Evolutionary conservation across 2,888 invertebrate species (phyloP).

Genomic region (Athalia circularis): DNA sequence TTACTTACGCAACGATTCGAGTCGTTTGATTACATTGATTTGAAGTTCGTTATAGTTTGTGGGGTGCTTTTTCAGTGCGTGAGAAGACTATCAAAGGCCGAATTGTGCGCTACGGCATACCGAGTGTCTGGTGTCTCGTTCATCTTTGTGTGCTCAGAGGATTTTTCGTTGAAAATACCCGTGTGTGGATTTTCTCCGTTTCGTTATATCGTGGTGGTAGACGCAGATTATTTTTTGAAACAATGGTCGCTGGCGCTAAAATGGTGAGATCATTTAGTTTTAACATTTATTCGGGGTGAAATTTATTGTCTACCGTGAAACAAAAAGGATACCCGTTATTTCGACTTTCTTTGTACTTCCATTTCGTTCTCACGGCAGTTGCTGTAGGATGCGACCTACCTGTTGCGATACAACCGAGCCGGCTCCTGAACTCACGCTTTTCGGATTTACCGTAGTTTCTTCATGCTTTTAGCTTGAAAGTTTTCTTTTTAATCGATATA

Average conservation of each 20-base stretch:
- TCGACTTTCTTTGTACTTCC: not conserved
- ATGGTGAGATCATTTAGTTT: slow-evolving; percentile 63
- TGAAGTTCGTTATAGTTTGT: too few species aligned
- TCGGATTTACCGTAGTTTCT: too few species aligned
- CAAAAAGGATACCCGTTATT: not conserved
- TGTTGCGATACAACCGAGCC: too few species aligned
- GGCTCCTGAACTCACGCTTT: too few species aligned
- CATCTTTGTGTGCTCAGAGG: not conserved
- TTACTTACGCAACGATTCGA: too few species aligned
- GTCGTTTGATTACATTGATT: too few species aligned
- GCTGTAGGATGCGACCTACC: not conserved
- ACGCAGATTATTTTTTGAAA: not conserved
- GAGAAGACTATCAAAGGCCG: not conserved
- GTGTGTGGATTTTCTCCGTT: not conserved
- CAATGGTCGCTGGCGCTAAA: slow-evolving; percentile 69
- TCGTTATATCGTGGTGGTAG: not conserved
- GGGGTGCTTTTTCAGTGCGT: too few species aligned
- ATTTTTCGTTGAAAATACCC: too few species aligned
- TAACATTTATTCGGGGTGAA: not conserved
- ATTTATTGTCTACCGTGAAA: not conserved
- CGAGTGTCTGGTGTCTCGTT: not conserved
- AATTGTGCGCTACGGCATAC: not conserved
- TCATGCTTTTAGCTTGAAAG: too few species aligned
- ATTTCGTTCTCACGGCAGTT: not conserved
- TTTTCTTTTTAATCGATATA: too few species aligned